Evolutionary conservation across 2,113 vertebrate species (phyloP), one percentile per base, ranked within the genome.

Genomic region (Lampris megalopsis): DNA sequence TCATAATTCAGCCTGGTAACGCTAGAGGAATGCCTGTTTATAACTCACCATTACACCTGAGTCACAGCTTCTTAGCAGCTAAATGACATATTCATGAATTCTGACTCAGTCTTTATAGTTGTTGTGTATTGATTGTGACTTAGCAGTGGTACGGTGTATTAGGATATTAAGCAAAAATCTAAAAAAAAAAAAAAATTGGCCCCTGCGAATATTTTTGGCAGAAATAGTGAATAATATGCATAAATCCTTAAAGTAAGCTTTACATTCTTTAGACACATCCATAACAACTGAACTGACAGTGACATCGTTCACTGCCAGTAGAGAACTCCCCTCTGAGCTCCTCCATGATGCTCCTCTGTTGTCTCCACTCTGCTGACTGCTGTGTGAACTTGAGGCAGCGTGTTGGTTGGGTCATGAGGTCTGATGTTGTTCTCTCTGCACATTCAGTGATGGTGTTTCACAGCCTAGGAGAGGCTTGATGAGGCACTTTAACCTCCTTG

Each of bases 321-420:
- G 1, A 11, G 45, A 61, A 56, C 56, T 86, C 82, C 78, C 79
- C 75, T 87, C 80, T 90, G 89, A 79, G 75, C 81, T 74, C 11
- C 58, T 74, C 37, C 85, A 83, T 71, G 69, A 24, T 78, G 63
- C 88, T 43, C 49, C 71, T 89, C 13, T 67, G 41, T 61, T 40
- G 68, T 9, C 13, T 71, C 10, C 38, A 38, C 54, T 80, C 53
- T 86, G 74, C 52, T 68, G 72, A 40, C 61, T 24, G 66, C 50
- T 38, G 4, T 64, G n/a, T 70, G 24, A 41, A 38, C 61, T 62
- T 80, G 41, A 73, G 13, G 6, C 66, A 56, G 50, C 53, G 43
- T 65, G 60, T 9, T 63, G 57, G 57, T 71, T 65, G 73, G 50
- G 24, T 24, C 13, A 61, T 57, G 7, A 56, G 36, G 47, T 84